Base-by-base conservation (phyloP, 2,888 invertebrate genomes). In the Neria commutata region DNA sequence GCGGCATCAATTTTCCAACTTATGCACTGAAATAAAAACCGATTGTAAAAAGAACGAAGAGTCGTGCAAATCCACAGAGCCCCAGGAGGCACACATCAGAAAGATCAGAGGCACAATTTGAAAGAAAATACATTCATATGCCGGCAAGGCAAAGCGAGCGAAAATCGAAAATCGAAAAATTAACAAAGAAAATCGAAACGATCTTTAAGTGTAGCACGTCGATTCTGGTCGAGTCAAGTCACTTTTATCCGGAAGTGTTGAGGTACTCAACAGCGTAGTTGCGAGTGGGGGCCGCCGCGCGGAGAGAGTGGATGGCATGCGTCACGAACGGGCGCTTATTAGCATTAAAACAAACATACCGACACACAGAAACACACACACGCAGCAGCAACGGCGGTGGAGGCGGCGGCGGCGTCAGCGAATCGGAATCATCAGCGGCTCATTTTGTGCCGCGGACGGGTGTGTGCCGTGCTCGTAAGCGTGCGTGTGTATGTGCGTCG, bases 321-420 rank as follows among this genome's bases (percentile, higher is more conserved):
- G n/a, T n/a, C n/a, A n/a, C n/a, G n/a, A n/a, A n/a, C 73, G 73
- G 71, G 66, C 74, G 52, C 40, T 53, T 29, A 29, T 29, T 29
- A 53, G 53, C 45, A 25, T 29, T 29, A 29, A 29, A 29, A 29
- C 6, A 29, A 11, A 29, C 34, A 45, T 16, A 21, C 25, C 16
- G 16, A 26, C 48, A 49, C 19, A 26, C n/a, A n/a, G n/a, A n/a
- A n/a, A n/a, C 16, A 48, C 10, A 48, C 48, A 48, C 16, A 29
- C 19, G 26, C 25, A 14, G 21, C 19, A 19, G 11, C 45, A 45
- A 45, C 21, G 72, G 69, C 73, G 73, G 72, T 72, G 64, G 69
- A 61, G 65, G 46, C 65, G 60, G n/a, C 54, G 16, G 48, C 50
- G 56, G 61, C 63, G 58, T 60, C 61, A 61, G 54, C 59, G 61